Evolutionary conservation across 1,140 invertebrate genomes (phyloP), one percentile per base, ranked within the genome.

Genomic region (Euura saliciscinereae): DNA sequence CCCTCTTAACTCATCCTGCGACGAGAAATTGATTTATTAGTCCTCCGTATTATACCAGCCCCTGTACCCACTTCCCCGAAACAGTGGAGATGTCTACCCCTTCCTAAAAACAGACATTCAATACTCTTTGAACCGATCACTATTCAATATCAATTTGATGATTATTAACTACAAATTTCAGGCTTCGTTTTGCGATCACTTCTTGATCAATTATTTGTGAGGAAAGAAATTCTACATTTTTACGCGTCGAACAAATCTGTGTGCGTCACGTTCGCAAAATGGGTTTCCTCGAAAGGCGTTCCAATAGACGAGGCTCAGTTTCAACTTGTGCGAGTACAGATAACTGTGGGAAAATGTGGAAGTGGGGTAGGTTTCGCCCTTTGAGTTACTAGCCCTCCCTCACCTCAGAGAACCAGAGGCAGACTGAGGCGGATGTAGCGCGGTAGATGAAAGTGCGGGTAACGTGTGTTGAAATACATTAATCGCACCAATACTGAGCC

Each of bases 1-100:
- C 68, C 74, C 45, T 51, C 68, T 44, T 45, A 45, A 28, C 51
- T 45, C 45, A 44, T 69, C 6, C 64, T 11, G 46, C 71, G 69
- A 66, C 75, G 74, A 79, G 81, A 80, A 87, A 86, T 86, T 85
- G 83, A 87, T 87, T 86, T 87, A 87, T 87, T 85, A 85, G 80
- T 77, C 78, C 75, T 59, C 51, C 8, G 51, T 59, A 59, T 59
- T 59, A 59, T 59, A 59, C 51, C 51, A 11, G 3, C 51, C 51
- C 51, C 10, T n/a, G 8, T 59, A 59, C 51, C 51, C 51, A 59
- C 51, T 59, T n/a, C 8, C 51, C 51, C 13, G 13, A 59, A 59
- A n/a, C 51, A 59, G 51, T 59, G 10, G 8, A 28, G 28, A 6
- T 6, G 13, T 59, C 51, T n/a, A 59, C 51, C 46, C 51, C 51